Percentiles rank a stretch among this genome's conserved stretches.
Evolutionary conservation across 2,888 invertebrate genomes (phyloP).

Genomic region (Gymnoscelis rufifasciata): DNA sequence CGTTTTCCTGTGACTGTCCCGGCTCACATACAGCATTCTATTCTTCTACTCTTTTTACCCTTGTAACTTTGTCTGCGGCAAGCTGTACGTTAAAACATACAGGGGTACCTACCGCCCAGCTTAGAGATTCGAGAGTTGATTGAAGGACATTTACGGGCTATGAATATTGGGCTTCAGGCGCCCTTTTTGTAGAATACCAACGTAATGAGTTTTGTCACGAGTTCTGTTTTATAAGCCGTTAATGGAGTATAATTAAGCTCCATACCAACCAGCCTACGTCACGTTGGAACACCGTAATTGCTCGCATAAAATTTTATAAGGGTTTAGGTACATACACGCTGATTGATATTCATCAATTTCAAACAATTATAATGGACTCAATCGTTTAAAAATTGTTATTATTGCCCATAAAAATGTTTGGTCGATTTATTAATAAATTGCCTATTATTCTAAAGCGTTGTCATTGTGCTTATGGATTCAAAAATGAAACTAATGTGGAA

Average conservation of each 20-base stretch:
- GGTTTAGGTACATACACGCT: conserved; percentile 19
- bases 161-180: conserved; percentile 26
- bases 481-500: background rate
- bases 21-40: conserved; percentile 19
- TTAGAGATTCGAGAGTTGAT: conserved; percentile 33
- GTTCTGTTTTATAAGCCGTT: conserved; percentile 23
- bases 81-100: conserved; percentile 17
- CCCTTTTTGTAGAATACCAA: conserved; percentile 26
- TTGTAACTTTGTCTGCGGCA: conserved; percentile 18
- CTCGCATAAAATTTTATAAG: conserved; percentile 24
- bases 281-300: conserved; percentile 23
- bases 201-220: conserved; percentile 33
- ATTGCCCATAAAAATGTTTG: no score
- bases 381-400: no score
- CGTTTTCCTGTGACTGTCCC: conserved; percentile 20
- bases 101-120: no score
- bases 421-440: no score
- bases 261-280: conserved; percentile 10
- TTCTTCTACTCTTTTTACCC: conserved; percentile 19
- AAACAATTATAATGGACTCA: conserved; percentile 17
- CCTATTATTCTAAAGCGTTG: no score
- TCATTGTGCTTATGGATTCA: no score
- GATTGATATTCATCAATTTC: conserved; percentile 19
- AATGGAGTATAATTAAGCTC: conserved; percentile 22
- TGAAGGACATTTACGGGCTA: conserved; percentile 34